A percentile compares a stretch with the other conserved stretches of the same genome.
These are phyloP conservation scores for Drosophila helvetica DNA, from an alignment of 2,888 invertebrate genomes.

Conservation along the genomic window DNA sequence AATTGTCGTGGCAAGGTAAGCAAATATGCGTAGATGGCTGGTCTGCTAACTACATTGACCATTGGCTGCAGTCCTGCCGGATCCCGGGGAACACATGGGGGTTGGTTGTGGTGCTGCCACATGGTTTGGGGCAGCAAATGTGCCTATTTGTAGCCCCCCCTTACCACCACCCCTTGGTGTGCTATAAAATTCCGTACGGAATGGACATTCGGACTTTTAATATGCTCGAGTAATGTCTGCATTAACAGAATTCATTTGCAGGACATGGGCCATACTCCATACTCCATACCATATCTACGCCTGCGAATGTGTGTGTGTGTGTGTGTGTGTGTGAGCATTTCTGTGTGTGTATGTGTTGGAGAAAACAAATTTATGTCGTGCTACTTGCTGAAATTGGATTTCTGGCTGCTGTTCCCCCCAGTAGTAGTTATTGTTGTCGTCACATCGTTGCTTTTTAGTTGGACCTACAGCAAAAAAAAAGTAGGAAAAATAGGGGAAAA, in stretches of 20 bases:
- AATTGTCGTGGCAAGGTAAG: slow-evolving; percentile 80
- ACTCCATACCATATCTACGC: slow-evolving; percentile 29
- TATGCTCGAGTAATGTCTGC: slow-evolving; percentile 81
- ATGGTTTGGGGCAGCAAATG: slow-evolving; percentile 55
- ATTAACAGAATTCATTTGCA: slow-evolving; percentile 82
- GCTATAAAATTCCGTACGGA: slow-evolving; percentile 77
- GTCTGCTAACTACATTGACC: slow-evolving; percentile 66
- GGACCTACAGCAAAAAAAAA: slow-evolving; percentile 18
- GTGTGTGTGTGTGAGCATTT: slow-evolving; percentile 14
- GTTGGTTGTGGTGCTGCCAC: slow-evolving; percentile 9
- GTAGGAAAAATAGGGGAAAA: slow-evolving; percentile 1
- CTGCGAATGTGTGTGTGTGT: slow-evolving; percentile 29
- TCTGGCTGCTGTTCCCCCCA: slow-evolving; percentile 57
- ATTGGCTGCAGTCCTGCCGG: slow-evolving; percentile 60
- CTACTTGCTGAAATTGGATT: slow-evolving; percentile 80
- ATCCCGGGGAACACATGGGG: slow-evolving; percentile 38
- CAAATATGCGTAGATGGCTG: slow-evolving; percentile 66
- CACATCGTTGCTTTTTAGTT: slow-evolving; percentile 61
- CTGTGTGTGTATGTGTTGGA: slow-evolving; percentile 52
- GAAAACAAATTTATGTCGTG: slow-evolving; percentile 77
- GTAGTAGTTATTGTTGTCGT: slow-evolving; percentile 47
- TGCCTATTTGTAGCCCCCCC: slow-evolving; percentile 68
- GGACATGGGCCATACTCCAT: slow-evolving; percentile 42
- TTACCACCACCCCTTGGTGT: slow-evolving; percentile 28
- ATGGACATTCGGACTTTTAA: slow-evolving; percentile 81